Evolutionary conservation across 2,113 vertebrate genomes (phyloP), one percentile per base, ranked within the genome.

Genomic region (Mesitornis unicolor): DNA sequence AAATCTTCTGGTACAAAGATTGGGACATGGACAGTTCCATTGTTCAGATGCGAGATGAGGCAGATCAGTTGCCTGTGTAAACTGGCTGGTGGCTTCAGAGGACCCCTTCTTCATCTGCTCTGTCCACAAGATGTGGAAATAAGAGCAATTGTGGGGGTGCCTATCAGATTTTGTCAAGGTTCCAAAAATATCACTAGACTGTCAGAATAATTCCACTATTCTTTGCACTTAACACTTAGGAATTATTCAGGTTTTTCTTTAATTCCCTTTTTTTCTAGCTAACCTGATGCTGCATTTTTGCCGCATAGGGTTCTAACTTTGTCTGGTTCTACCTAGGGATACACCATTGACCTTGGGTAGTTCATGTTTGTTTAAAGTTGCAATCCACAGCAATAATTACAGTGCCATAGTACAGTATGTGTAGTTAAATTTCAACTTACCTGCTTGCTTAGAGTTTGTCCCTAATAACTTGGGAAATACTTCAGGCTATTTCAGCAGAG

Each of bases 371-470:
- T 75, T 95, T 93, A 25, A 82, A 89, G 88, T 69, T 85, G 87
- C 65, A 81, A 36, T 38, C 69, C 65, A 26, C 79, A 65, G 51
- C 86, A 92, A 59, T 83, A 91, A 91, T 59, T 83, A 78, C 36
- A 88, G 84, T 90, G 71, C 54, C 87, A 89, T 50, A 76, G 95
- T 90, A 85, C 94, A 82, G 88, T 88, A 78, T 22, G 28, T 63
- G 87, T 67, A 47, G 88, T 89, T 94, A 94, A 94, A 94, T 45
- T 95, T 94, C 88, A 97, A 85, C 92, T 78, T 29, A 26, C 1
- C 45, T 79, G 43, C 40, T 80, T 53, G 35, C 45, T 85, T 83
- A 78, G 60, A 67, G 56, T 82, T 71, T 70, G 40, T 67, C 68
- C 40, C 33, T 68, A 77, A 73, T 63, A 80, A 60, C 36, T 28